Evolutionary conservation across 1,140 invertebrate genomes (phyloP).

Genomic region (Goniozus legneri): DNA sequence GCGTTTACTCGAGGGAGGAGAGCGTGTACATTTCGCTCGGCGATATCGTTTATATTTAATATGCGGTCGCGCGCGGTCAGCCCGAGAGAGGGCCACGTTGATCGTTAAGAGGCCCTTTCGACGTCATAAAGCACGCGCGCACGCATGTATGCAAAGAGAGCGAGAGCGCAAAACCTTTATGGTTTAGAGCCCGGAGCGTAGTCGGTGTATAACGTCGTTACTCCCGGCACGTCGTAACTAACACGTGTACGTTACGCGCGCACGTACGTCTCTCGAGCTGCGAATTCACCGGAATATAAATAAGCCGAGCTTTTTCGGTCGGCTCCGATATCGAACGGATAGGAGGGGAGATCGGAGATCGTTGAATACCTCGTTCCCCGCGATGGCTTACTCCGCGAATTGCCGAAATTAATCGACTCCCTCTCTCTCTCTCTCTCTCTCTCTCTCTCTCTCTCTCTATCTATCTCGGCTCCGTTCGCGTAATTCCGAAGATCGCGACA

Average conservation of each 20-base stretch:
- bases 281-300: conserved; percentile 24
- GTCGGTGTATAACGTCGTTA: conserved; percentile 16
- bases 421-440: no score
- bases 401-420: no score
- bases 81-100: neutral
- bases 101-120: conserved; percentile 16
- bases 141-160: neutral
- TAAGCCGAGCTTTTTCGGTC: no score
- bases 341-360: no score
- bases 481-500: no score
- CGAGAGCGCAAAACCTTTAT: neutral
- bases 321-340: no score
- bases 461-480: no score
- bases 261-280: conserved; percentile 12
- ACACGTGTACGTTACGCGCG: conserved; percentile 22
- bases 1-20: conserved; percentile 2
- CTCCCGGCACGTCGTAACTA: conserved; percentile 29
- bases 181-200: no score
- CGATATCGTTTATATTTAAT: conserved; percentile 28
- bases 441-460: no score
- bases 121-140: conserved; percentile 20
- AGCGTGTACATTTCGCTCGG: neutral
- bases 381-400: no score
- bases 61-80: conserved; percentile 16
- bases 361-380: no score